Evolutionary conservation across 2,113 vertebrate species (phyloP), one percentile per base, ranked within the genome.

Genomic region (Pseudolaguvia tuberculata): DNA sequence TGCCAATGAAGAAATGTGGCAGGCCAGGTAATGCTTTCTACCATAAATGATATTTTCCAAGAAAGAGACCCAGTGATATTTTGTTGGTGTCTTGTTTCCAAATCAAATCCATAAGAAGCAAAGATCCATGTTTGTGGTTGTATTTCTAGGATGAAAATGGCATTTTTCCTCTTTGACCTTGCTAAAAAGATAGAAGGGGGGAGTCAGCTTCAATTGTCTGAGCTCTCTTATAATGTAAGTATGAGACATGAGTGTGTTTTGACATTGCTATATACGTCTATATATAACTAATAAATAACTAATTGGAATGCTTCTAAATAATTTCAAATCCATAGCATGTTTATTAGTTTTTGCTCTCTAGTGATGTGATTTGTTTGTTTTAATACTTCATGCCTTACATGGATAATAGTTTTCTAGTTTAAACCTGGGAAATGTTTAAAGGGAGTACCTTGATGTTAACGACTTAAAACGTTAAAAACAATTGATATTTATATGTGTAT

Each of bases 1-100:
- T 1, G 96, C 94, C 84, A 98, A 98, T 11, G 96, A 98, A 86
- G 97, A 99, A 87, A 98, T 99, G 96, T 99, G 97, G 97, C 96
- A 99, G 89, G 94, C 96, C 86, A 96, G 96, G 96, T 98, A 86
- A 83, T 57, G 48, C 39, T 9, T 35, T 29, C 23, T 1, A 59
- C 35, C 17, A 57, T 61, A 45, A 53, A 20, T 70, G 18, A 39
- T 51, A 29, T 61, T 55, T 20, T 56, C 31, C 58, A 55, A 6
- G 21, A 70, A 55, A 29, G n/a, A n/a, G n/a, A n/a, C n/a, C 55
- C 45, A 20, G 3, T 23, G 12, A 20, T 21, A 13, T 53, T 39
- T 53, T 11, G 15, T 42, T 23, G 51, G 53, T 39, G n/a, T 15
- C 17, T 48, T 61, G 27, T 53, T 39, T n/a, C 51, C 21, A 25